Evolutionary conservation across 2,888 invertebrate species (phyloP), one percentile per base, ranked within the genome.

Genomic region (Actias luna): DNA sequence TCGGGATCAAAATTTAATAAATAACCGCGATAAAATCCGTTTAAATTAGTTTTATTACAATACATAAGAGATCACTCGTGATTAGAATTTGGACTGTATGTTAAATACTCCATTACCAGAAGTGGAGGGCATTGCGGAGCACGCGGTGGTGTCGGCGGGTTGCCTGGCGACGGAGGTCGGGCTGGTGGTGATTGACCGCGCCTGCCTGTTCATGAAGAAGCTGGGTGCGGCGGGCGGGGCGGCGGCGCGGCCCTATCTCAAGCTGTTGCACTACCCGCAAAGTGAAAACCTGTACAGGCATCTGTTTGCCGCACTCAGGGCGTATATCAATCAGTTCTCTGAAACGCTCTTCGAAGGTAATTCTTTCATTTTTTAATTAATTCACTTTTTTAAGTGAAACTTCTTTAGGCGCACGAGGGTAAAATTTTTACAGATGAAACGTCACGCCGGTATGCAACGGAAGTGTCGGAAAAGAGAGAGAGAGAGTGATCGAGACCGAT

Each of bases 281-380:
- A 98, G 98, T 58, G 99, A 99, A 84, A 95, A 94, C 3, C 92
- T 99, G 58, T 96, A 98, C 72, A 96, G 96, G 74, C 99, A 99
- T 79, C 95, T 98, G 25, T 98, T 99, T 84, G 98, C 98, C 1
- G 96, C 98, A 0, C 89, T 99, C 59, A 94, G 99, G 69, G 96
- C 98, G 0, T 99, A 98, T 80, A 96, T 99, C 64, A 98, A 98
- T 83, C 96, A 97, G 87, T 98, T 97, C 81, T 96, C 97, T 0
- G 93, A 95, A 63, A 95, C 96, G 4, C 87, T 98, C 58, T 98
- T 97, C 87, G 96, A 97, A 94, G 97, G 97, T 94, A 86, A 77
- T 70, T 66, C 10, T 10, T 14, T 8, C 25, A 7, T 29, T 39
- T 12, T n/a, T 25, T 25, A 1, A 10, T 33, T 35, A 5, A n/a